Percentiles rank a stretch among this genome's conserved stretches.
Conservation (phyloP, 1,140 invertebrate species). For the Vanessa tameamea region DNA sequence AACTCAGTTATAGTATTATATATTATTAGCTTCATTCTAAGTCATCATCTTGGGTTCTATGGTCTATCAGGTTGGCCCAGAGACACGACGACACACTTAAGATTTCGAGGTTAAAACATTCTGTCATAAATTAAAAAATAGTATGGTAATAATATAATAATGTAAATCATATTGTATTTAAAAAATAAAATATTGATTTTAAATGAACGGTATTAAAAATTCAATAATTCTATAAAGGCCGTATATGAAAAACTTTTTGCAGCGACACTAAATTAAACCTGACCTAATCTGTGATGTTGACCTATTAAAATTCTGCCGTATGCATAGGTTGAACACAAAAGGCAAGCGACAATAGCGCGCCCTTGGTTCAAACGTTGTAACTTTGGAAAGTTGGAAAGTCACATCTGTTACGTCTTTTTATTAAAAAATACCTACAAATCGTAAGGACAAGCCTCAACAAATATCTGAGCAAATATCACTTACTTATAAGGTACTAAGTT, state of each 20-base stretch:
- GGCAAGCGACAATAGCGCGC: slow-evolving; percentile 50
- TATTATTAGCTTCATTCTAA: too few relatives aligned
- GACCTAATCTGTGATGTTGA: slow-evolving; percentile 50
- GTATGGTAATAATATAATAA: too few relatives aligned
- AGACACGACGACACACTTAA: too few relatives aligned
- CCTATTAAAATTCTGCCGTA: slow-evolving; percentile 47
- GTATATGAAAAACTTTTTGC: slow-evolving; percentile 16
- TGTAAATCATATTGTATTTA: too few relatives aligned
- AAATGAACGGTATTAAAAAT: neutral
- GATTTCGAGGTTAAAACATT: too few relatives aligned
- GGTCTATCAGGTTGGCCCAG: too few relatives aligned
- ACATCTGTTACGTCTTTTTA: slow-evolving; percentile 24
- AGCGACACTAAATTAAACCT: slow-evolving; percentile 37
- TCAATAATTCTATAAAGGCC: neutral
- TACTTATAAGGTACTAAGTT: too few relatives aligned
- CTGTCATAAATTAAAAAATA: too few relatives aligned
- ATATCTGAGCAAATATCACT: neutral
- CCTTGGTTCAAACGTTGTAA: slow-evolving; percentile 39
- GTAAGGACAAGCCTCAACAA: neutral
- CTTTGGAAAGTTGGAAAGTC: slow-evolving; percentile 5
- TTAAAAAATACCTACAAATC: slow-evolving; percentile 3
- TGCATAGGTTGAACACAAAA: slow-evolving; percentile 47
- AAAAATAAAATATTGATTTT: too few relatives aligned
- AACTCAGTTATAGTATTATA: too few relatives aligned
- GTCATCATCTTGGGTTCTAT: too few relatives aligned